Evolutionary conservation across 2,113 vertebrate genomes (phyloP).

Genomic region (Progne subis): DNA sequence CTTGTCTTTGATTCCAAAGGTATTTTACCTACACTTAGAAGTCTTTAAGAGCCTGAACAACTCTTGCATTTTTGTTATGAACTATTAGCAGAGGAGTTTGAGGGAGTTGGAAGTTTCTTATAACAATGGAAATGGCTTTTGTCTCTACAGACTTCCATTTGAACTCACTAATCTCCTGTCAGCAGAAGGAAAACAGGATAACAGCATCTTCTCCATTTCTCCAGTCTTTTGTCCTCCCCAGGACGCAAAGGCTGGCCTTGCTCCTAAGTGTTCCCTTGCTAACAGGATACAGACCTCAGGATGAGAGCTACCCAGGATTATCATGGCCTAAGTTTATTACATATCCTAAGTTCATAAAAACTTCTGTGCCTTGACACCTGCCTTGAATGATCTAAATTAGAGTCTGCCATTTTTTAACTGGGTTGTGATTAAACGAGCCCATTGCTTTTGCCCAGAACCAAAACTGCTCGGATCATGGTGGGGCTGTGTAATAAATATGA

Average conservation of each 20-base stretch:
- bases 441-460: neutral
- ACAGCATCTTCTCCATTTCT: neutral
- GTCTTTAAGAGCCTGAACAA: conserved; percentile 6
- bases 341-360: neutral
- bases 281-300: neutral
- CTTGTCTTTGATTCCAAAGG: conserved; percentile 21
- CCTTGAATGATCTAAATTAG: neutral
- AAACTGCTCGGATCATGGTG: neutral
- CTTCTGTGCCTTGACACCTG: neutral
- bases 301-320: neutral
- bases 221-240: neutral
- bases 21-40: conserved; percentile 39
- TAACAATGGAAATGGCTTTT: conserved; percentile 13
- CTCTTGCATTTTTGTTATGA: neutral
- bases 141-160: neutral
- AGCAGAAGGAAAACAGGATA: neutral
- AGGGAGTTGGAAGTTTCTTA: neutral
- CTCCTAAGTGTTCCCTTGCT: neutral
- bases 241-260: neutral
- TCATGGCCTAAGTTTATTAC: neutral
- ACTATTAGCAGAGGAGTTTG: neutral
- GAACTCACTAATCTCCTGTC: neutral
- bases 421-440: neutral
- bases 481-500: no score
- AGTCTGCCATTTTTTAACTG: neutral